Conservation (phyloP, 2,113 vertebrate genomes). For the Phyllostomus discolor region DNA sequence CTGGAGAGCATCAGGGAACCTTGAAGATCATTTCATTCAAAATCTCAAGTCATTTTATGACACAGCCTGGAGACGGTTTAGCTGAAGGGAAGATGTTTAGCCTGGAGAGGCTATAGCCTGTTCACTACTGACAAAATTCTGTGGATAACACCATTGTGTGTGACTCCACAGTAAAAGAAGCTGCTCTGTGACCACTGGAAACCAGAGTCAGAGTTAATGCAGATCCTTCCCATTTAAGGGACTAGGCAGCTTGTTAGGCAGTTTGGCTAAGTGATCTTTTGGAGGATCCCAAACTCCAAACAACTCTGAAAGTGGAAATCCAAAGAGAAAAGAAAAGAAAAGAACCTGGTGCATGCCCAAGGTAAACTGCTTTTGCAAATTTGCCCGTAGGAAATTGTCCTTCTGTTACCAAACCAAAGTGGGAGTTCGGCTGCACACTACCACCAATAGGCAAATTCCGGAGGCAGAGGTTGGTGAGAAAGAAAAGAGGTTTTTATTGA, state of each 20-base stretch:
- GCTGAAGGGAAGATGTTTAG: neutral
- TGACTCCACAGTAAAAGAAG: neutral
- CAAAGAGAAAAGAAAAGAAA: neutral
- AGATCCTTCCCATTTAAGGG: neutral
- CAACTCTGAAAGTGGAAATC: neutral
- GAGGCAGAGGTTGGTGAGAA: too few species aligned
- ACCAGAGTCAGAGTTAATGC: neutral
- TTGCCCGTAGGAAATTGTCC: neutral
- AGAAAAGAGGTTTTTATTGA: too few species aligned
- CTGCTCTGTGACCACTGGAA: neutral
- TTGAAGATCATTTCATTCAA: neutral
- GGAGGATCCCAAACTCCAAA: neutral
- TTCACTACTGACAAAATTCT: neutral
- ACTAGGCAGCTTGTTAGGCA: neutral
- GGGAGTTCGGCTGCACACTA: too few species aligned
- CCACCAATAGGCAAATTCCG: too few species aligned
- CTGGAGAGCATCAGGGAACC: neutral
- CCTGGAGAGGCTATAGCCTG: neutral
- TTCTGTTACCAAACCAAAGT: neutral
- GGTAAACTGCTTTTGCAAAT: neutral
- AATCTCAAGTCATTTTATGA: neutral
- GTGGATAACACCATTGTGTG: fast-evolving
- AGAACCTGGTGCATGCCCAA: neutral
- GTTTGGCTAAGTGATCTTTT: neutral
- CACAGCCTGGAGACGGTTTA: neutral